phyloP scores from a whole-genome alignment of 2,888 invertebrate genomes.

The Apoda limacodes region DNA sequence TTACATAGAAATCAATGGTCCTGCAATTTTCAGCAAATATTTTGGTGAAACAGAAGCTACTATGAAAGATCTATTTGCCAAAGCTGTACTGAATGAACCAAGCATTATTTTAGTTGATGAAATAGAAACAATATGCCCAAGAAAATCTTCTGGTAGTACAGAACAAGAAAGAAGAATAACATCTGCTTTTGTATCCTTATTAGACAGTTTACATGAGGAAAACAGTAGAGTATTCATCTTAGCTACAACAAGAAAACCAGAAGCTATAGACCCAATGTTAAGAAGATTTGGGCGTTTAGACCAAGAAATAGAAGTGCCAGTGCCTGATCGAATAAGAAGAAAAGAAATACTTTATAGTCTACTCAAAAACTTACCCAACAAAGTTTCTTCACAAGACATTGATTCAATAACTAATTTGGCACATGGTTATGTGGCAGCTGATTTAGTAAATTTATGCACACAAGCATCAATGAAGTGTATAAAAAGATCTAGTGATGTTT shows the following conservation, averaged over 20 bases:
- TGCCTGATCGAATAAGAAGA: constrained; percentile 76
- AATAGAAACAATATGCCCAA: constrained; percentile 83
- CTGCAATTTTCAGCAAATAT: constrained; percentile 81
- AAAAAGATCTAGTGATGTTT: constrained; percentile 44
- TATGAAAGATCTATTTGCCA: constrained; percentile 75
- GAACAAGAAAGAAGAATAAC: constrained; percentile 81
- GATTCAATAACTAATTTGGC: constrained; percentile 76
- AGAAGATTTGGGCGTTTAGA: constrained; percentile 86
- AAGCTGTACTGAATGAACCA: constrained; percentile 78
- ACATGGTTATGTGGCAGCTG: constrained; percentile 93
- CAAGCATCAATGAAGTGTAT: constrained; percentile 76
- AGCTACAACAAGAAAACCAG: constrained; percentile 82
- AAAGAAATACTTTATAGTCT: constrained; percentile 77
- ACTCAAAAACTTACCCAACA: constrained; percentile 67
- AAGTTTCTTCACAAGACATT: constrained; percentile 67
- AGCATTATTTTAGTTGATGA: constrained; percentile 87
- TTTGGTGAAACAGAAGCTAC: constrained; percentile 82
- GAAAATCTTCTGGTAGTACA: constrained; percentile 63
- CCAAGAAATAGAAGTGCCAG: constrained; percentile 82
- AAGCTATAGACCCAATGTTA: constrained; percentile 79
- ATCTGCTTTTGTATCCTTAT: constrained; percentile 68
- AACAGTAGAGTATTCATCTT: constrained; percentile 74
- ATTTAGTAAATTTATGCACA: constrained; percentile 82
- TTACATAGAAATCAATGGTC: constrained; percentile 72
- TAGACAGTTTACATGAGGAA: constrained; percentile 72